phyloP scores from a whole-genome alignment of 2,797 vertebrate species.

The Menidia menidia region DNA sequence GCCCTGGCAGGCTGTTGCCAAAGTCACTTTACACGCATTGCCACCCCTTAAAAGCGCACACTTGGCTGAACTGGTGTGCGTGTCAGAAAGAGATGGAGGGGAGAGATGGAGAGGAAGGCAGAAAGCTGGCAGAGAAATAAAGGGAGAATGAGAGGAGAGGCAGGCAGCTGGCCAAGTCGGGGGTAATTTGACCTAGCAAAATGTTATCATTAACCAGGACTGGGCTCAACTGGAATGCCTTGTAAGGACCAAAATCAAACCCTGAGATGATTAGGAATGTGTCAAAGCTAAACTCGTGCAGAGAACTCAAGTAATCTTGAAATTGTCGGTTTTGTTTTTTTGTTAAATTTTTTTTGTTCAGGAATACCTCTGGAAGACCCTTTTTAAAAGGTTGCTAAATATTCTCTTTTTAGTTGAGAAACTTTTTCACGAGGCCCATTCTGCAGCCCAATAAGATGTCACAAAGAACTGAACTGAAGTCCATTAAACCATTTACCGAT shows the following conservation, averaged over 20 bases:
- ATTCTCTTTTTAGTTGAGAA: neutral
- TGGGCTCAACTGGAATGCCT: constrained; percentile 23
- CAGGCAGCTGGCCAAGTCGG: constrained; percentile 59
- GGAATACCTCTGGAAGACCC: too few species aligned
- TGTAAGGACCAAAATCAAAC: constrained; percentile 4
- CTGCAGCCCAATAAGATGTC: constrained; percentile 36
- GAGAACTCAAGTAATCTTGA: neutral
- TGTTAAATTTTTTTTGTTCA: neutral
- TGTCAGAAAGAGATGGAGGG: constrained; percentile 60
- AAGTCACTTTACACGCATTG: constrained; percentile 72
- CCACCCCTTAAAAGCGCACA: constrained; percentile 61
- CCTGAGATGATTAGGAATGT: constrained; percentile 3
- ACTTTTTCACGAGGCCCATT: constrained; percentile 16
- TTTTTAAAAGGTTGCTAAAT: too few species aligned
- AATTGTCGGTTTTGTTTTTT: neutral
- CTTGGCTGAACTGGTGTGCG: constrained; percentile 62
- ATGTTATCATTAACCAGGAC: constrained; percentile 49
- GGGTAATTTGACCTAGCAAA: constrained; percentile 56
- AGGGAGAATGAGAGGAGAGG: constrained; percentile 53
- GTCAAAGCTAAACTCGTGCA: constrained; percentile 13
- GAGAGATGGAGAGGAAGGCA: constrained; percentile 51
- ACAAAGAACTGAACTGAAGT: constrained; percentile 30
- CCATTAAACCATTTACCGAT: neutral
- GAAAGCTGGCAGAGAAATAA: constrained; percentile 65
- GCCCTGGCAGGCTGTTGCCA: constrained; percentile 66